Evolutionary conservation across 2,888 invertebrate genomes (phyloP).

Genomic region (Atethmia centrago): DNA sequence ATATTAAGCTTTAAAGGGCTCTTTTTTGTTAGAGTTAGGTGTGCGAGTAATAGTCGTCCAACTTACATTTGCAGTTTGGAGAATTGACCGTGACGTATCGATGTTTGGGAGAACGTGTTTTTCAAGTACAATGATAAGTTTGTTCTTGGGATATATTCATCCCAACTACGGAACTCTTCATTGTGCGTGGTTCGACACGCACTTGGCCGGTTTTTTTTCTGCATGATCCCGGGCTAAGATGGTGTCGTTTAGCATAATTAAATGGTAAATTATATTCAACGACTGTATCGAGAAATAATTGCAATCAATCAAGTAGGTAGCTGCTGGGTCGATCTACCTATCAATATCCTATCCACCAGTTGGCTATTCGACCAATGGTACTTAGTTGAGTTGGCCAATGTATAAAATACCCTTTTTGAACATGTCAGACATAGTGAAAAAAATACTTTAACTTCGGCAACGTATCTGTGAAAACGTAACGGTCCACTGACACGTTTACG

Average conservation of each 20-base stretch:
- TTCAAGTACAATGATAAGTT: too few species aligned
- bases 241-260: neutral
- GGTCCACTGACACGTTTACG: slow-evolving; percentile 68
- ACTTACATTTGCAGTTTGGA: too few species aligned
- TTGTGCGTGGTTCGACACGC: too few species aligned
- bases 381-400: too few species aligned
- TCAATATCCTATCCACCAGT: neutral
- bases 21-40: too few species aligned
- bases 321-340: neutral
- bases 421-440: neutral
- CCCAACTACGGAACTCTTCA: too few species aligned
- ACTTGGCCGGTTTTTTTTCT: too few species aligned
- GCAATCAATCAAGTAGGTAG: neutral
- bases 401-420: neutral
- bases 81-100: too few species aligned
- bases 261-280: neutral
- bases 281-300: neutral
- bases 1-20: too few species aligned
- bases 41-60: too few species aligned
- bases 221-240: neutral
- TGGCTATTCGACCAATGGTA: neutral
- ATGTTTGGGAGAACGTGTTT: too few species aligned
- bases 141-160: too few species aligned
- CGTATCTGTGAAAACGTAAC: slow-evolving; percentile 64
- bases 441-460: neutral